Conservation (phyloP, 2,888 invertebrate species). For the Melieria crassipennis region DNA sequence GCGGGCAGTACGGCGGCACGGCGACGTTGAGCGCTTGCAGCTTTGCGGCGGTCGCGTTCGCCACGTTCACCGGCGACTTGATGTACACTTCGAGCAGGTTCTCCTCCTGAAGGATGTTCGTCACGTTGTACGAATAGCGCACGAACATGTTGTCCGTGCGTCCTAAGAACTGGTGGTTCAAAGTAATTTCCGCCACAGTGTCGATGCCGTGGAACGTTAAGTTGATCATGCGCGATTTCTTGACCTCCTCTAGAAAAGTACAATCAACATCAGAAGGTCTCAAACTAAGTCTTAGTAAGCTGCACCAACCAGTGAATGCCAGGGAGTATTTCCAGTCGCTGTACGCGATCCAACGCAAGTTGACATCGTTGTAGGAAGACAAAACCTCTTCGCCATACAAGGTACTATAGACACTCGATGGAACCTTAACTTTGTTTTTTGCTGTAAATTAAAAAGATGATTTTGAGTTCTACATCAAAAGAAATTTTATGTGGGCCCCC, state of each 20-base stretch:
- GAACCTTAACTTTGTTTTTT: conserved; percentile 48
- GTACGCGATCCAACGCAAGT: conserved; percentile 83
- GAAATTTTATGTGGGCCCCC: too few relatives aligned
- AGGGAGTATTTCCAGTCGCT: conserved; percentile 82
- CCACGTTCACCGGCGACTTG: conserved; percentile 74
- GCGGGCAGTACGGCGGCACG: conserved; percentile 81
- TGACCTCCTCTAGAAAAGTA: conserved; percentile 47
- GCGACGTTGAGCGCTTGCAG: conserved; percentile 42
- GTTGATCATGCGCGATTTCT: conserved; percentile 53
- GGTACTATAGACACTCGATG: conserved; percentile 62
- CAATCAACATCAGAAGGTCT: not conserved
- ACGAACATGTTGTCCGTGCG: conserved; percentile 87
- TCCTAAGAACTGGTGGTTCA: conserved; percentile 78
- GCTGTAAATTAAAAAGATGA: not conserved
- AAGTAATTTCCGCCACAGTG: conserved; percentile 77
- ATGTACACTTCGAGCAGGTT: conserved; percentile 74
- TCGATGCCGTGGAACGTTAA: conserved; percentile 88
- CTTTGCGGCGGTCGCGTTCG: conserved; percentile 65
- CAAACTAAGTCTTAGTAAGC: not conserved
- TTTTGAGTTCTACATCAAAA: too few relatives aligned
- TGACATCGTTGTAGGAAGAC: conserved; percentile 79
- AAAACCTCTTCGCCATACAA: conserved; percentile 62
- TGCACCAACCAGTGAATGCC: conserved; percentile 72
- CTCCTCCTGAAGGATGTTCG: conserved; percentile 62
- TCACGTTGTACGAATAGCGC: conserved; percentile 79